Percentiles rank a stretch among this genome's conserved stretches.
These are phyloP conservation scores for Spialia ferax DNA, from an alignment of 2,888 invertebrate species.

Conservation along the genomic window DNA sequence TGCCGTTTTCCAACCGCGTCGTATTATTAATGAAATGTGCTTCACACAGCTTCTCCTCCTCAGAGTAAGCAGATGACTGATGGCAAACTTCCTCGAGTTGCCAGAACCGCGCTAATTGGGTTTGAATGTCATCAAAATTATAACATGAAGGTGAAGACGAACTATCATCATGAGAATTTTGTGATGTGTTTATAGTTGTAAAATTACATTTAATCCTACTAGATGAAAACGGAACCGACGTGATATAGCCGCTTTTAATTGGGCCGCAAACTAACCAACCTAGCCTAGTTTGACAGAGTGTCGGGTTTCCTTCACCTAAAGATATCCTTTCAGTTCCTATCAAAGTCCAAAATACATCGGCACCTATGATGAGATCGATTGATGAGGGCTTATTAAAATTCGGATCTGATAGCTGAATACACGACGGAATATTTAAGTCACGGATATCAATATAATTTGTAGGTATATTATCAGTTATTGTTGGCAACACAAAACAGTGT, in stretches of 20 bases:
- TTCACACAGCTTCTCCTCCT: slow-evolving; percentile 31
- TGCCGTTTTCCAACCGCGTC: neutral
- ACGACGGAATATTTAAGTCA: slow-evolving; percentile 28
- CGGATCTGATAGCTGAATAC: slow-evolving; percentile 38
- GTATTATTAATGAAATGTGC: slow-evolving; percentile 23
- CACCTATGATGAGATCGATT: slow-evolving; percentile 36
- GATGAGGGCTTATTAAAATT: slow-evolving; percentile 29
- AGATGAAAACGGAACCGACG: neutral
- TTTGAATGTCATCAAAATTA: slow-evolving; percentile 14
- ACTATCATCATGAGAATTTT: slow-evolving; percentile 8
- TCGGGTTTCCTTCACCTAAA: slow-evolving; percentile 27
- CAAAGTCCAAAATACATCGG: slow-evolving; percentile 36
- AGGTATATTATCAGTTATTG: slow-evolving; percentile 39
- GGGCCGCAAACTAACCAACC: slow-evolving; percentile 38
- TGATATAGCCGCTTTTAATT: neutral
- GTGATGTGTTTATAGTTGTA: neutral
- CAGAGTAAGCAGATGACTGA: slow-evolving; percentile 15
- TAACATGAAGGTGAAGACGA: neutral
- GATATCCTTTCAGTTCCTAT: slow-evolving; percentile 27
- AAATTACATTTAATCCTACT: slow-evolving; percentile 15
- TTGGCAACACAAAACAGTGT: slow-evolving; percentile 38
- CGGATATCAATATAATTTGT: slow-evolving; percentile 23
- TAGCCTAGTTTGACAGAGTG: slow-evolving; percentile 26
- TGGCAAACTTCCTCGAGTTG: slow-evolving; percentile 25
- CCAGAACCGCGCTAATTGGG: slow-evolving; percentile 31